Evolutionary conservation across 2,113 vertebrate genomes (phyloP), one percentile per base, ranked within the genome.

Genomic region (Salvator merianae): DNA sequence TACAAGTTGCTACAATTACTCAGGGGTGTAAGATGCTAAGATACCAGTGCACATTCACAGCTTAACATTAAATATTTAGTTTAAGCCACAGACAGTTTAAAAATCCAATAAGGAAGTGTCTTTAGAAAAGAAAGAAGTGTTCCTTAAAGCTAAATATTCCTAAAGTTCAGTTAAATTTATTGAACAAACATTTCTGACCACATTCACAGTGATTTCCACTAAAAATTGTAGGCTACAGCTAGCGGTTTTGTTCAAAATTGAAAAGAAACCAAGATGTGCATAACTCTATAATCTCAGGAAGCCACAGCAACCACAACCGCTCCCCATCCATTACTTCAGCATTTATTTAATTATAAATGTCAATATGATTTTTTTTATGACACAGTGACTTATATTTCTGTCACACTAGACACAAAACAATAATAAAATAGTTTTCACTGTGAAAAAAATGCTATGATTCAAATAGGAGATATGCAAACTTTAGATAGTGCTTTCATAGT

Each of bases 201-300:
- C 86, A 91, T 88, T 88, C 90, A 90, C 83, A 83, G 75, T 32
- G 38, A 93, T 90, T 94, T 92, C 87, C 88, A 65, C 38, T 84
- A 84, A 90, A 93, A 93, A 90, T 36, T 65, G 69, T 91, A 88
- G 75, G 88, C 88, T 88, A 85, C 83, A 88, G 79, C 89, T 91
- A 88, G 91, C 79, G 93, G 93, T 91, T 88, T 53, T 79, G 72
- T 81, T 86, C 80, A 86, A 88, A 66, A 85, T 88, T 81, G 88
- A 91, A 90, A 90, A 79, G 85, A 94, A 96, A 92, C 66, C 85
- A 92, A 94, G 92, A 90, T 0, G 3, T 55, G 82, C 74, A 88
- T n/a, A 90, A 70, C 1, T 71, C 88, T 91, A 9, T 85, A 93
- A 91, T 90, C 34, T 89, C 62, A 88, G 90, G 69, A 96, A 94